A percentile compares a stretch with the other conserved stretches of the same genome.
Conservation (phyloP, 1,140 invertebrate species). For the Camponotus floridanus region DNA sequence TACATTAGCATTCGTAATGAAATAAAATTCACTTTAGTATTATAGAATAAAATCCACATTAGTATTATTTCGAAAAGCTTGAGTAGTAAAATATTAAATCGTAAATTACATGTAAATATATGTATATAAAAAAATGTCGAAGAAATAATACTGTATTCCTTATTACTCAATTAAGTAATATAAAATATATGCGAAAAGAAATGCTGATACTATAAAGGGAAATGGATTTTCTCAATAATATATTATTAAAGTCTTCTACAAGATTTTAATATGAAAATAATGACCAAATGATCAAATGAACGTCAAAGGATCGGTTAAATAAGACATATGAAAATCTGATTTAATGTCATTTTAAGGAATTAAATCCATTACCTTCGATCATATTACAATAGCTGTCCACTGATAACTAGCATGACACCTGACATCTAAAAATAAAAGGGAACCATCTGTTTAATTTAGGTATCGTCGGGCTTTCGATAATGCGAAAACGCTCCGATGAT, state of each 20-base stretch:
- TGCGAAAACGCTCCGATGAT: constrained; percentile 33
- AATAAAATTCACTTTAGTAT: constrained; percentile 8
- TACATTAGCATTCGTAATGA: not conserved
- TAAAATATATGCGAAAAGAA: not conserved
- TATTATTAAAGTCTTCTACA: constrained; percentile 7
- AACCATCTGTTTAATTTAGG: constrained; percentile 48
- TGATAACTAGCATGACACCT: constrained; percentile 35
- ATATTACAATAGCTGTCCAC: not conserved
- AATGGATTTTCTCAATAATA: constrained; percentile 16
- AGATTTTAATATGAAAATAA: constrained; percentile 17
- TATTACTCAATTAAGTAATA: not conserved
- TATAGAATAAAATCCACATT: constrained; percentile 11
- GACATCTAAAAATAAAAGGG: constrained; percentile 50
- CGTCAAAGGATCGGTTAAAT: not conserved
- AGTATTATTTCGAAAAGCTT: not conserved
- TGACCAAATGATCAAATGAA: not conserved
- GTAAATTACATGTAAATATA: not conserved
- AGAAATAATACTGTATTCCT: constrained; percentile 1
- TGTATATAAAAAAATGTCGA: not conserved
- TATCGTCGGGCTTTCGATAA: constrained; percentile 10
- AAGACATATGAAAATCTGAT: not conserved
- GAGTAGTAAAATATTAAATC: not conserved
- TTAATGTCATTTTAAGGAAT: constrained; percentile 11
- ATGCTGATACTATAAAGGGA: not conserved
- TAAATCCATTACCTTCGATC: constrained; percentile 29